These are phyloP conservation scores for Eriocheir sinensis DNA, from an alignment of 1,140 invertebrate species.

Conservation along the genomic window DNA sequence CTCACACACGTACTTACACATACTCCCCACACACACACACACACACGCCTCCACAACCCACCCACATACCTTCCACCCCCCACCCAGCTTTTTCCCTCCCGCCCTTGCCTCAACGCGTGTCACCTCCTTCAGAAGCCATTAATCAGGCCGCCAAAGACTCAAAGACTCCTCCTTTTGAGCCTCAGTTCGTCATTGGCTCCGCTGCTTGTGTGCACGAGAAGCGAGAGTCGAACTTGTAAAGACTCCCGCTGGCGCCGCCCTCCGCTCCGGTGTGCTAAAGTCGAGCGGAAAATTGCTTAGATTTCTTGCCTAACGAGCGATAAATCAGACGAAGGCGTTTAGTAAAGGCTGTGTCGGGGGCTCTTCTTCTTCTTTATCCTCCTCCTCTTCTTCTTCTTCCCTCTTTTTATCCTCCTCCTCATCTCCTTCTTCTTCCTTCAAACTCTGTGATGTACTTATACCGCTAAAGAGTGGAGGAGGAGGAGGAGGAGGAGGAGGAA, in stretches of 20 bases:
- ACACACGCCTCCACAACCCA: too few species aligned
- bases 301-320: conserved; percentile 73
- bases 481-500: too few species aligned
- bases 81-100: neutral
- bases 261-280: conserved; percentile 31
- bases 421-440: neutral
- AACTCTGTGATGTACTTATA: too few species aligned
- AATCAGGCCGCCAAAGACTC: too few species aligned
- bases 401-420: neutral
- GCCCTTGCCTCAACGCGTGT: neutral
- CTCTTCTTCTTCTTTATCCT: conserved; percentile 10
- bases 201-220: neutral
- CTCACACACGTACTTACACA: too few species aligned
- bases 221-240: conserved; percentile 32
- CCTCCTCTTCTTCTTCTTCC: conserved; percentile 42
- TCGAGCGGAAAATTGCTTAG: conserved; percentile 61
- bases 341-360: conserved; percentile 62
- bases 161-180: conserved; percentile 2
- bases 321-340: conserved; percentile 66
- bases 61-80: too few species aligned
- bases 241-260: neutral
- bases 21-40: too few species aligned
- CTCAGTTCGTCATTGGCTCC: neutral
- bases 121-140: conserved; percentile 15
- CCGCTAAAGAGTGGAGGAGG: too few species aligned